Evolutionary conservation across 2,797 vertebrate species (phyloP).

Genomic region (Sebastes jordani): DNA sequence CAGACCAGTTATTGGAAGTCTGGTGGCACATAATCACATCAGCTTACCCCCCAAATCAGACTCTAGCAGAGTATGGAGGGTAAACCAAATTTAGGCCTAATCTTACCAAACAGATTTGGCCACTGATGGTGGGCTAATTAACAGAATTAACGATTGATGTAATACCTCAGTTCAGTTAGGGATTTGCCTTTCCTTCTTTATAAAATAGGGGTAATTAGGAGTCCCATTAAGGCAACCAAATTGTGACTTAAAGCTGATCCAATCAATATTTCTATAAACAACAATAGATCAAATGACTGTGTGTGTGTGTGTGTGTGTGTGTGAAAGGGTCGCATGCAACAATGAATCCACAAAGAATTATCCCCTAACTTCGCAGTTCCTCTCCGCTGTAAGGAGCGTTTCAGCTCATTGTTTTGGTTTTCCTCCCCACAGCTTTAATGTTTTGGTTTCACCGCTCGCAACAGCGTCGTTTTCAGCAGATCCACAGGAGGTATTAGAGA

Average conservation of each 20-base stretch:
- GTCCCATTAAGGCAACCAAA: background rate
- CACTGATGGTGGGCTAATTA: conserved; percentile 12
- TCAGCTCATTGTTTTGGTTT: too few species aligned
- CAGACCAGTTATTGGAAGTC: conserved; percentile 14
- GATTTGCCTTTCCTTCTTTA: conserved; percentile 1
- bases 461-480: too few species aligned
- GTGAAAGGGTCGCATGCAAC: background rate
- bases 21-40: conserved; percentile 22
- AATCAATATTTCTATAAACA: background rate
- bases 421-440: too few species aligned
- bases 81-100: conserved; percentile 18
- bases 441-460: too few species aligned
- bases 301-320: background rate
- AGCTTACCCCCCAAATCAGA: conserved; percentile 22
- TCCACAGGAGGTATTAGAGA: too few species aligned
- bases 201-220: background rate
- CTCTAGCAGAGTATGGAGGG: conserved; percentile 12
- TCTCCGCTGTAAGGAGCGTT: too few species aligned
- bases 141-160: conserved; percentile 7
- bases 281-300: background rate
- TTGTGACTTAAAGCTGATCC: background rate
- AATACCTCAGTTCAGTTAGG: background rate
- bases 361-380: too few species aligned
- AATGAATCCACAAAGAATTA: background rate
- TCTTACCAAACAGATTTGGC: conserved; percentile 36